Evolutionary conservation across 2,113 vertebrate species (phyloP).

Genomic region (Corvus hawaiiensis): DNA sequence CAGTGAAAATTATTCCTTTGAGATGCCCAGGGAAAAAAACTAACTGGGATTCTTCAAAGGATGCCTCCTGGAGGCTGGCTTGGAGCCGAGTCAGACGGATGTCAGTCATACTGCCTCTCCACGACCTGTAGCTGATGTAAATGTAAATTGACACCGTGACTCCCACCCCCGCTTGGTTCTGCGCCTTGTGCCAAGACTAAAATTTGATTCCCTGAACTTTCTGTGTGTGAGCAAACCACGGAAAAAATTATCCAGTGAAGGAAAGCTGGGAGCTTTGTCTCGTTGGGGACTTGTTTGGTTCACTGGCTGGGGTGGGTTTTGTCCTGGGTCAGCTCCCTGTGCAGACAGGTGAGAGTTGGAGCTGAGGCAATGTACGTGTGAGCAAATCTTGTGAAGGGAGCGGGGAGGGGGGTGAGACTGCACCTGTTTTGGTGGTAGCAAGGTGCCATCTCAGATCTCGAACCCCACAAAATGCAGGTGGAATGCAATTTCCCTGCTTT

Average conservation of each 20-base stretch:
- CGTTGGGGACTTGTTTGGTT: accelerated
- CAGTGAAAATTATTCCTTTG: neutral
- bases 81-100: neutral
- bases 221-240: neutral
- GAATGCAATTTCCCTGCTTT: neutral
- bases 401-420: accelerated
- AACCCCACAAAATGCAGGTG: neutral
- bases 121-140: neutral
- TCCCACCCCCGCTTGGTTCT: neutral
- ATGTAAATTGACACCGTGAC: neutral
- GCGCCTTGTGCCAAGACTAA: neutral
- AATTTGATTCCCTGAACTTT: neutral
- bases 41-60: neutral
- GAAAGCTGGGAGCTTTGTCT: neutral
- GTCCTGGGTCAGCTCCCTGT: neutral
- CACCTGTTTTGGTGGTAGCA: neutral
- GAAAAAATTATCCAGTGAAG: neutral
- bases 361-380: neutral
- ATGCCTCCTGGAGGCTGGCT: neutral
- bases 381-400: neutral
- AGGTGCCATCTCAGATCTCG: neutral
- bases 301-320: neutral
- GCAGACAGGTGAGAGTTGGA: neutral
- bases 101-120: neutral
- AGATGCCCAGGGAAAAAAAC: neutral